Percentiles rank a stretch among this genome's conserved stretches.
phyloP scores from a whole-genome alignment of 2,888 invertebrate genomes.

The Polydesmus complanatus region DNA sequence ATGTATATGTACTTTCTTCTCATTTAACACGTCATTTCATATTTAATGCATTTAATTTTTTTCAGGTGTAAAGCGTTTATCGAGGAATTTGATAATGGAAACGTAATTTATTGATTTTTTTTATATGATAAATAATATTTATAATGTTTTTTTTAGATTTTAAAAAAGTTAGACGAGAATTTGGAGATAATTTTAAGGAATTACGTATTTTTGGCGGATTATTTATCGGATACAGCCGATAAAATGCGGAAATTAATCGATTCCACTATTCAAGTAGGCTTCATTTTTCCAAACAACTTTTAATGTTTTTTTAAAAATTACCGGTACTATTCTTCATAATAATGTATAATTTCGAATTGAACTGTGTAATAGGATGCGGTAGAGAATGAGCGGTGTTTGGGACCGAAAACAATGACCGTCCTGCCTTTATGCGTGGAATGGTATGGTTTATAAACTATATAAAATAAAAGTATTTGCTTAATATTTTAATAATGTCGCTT shows the following conservation, averaged over 20 bases:
- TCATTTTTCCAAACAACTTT: not conserved
- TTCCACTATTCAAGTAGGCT: not conserved
- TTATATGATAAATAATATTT: not conserved
- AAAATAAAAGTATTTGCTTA: too few species aligned
- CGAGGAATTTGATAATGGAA: not conserved
- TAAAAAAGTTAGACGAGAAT: conserved; percentile 1
- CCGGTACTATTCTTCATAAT: too few species aligned
- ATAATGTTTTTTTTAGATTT: conserved; percentile 3
- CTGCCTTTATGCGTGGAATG: not conserved
- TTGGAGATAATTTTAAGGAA: not conserved
- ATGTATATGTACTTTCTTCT: not conserved
- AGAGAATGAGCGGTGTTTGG: not conserved
- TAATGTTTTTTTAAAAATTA: conserved; percentile 1
- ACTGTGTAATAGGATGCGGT: not conserved
- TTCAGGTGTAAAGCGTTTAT: conserved; percentile 8
- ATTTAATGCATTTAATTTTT: not conserved
- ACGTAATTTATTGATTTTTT: conserved; percentile 3
- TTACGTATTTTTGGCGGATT: conserved; percentile 6
- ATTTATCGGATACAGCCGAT: conserved; percentile 3
- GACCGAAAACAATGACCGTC: not conserved
- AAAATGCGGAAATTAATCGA: not conserved
- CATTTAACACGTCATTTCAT: not conserved
- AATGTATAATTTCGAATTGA: too few species aligned
- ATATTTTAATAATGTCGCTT: too few species aligned
- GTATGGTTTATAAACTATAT: conserved; percentile 1